Base-by-base conservation (phyloP, 2,113 vertebrate species). In the Triplophysa dalaica region DNA sequence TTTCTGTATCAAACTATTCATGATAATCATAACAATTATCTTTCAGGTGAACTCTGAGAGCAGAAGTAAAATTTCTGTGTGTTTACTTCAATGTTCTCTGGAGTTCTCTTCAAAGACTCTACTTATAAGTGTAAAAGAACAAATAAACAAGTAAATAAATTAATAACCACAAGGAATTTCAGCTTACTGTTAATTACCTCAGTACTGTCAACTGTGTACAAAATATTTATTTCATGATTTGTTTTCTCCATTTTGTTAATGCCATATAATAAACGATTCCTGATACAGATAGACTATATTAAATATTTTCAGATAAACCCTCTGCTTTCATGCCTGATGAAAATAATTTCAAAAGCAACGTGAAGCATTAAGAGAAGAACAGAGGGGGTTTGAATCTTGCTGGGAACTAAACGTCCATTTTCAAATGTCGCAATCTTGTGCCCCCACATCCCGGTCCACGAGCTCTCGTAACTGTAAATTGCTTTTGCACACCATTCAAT, bases 401-500 rank as follows among this genome's bases (percentile, higher is more conserved):
- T 68, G 63, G 54, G 52, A 70, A 68, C 19, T 65, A 52, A 70
- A 65, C 4, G 12, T 52, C 54, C 41, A 21, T 79, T 83, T 85
- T 70, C 70, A 85, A 85, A 81, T 85, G 79, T 78, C 81, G 81
- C 62, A 52, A 64, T 65, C 41, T 48, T 69, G 69, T 60, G 2
- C 19, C 13, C 48, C 62, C 45, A 29, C 56, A 63, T 21, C 63
- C 64, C 14, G 67, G 60, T 75, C 52, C 52, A 73, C 63, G 60
- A 62, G n/a, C 29, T 56, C 73, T 70, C 67, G 70, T 66, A 82
- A 77, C 65, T 41, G 81, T 72, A 82, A 82, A 82, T 82, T 82
- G 70, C 81, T 69, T 75, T 75, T 83, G 29, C 64, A 70, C 70
- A 79, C 52, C 70, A 43, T 29, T 65, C 43, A 14, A 14, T 26